Evolutionary conservation across 2,797 vertebrate genomes (phyloP).

Genomic region (Sparidentex hasta): DNA sequence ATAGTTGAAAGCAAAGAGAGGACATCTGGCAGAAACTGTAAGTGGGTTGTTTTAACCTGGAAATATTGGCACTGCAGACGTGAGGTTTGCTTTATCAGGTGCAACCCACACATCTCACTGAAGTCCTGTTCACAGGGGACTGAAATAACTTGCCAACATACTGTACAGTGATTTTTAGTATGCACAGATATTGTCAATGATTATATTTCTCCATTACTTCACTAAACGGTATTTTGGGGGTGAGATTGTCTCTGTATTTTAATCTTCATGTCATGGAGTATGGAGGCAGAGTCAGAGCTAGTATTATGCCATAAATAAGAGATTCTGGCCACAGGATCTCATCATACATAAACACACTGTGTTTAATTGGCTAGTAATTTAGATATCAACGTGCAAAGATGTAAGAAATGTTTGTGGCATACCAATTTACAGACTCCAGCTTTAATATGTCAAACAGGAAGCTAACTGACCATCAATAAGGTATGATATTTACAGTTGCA

Average conservation of each 20-base stretch:
- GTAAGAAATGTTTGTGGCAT: background rate
- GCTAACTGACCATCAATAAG: conserved; percentile 7
- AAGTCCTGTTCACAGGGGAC: conserved; percentile 27
- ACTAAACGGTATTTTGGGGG: background rate
- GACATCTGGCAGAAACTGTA: conserved; percentile 69
- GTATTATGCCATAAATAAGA: background rate
- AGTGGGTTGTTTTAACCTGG: conserved; percentile 64
- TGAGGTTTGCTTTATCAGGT: conserved; percentile 61
- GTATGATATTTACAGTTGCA: conserved; percentile 45
- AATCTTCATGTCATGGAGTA: background rate
- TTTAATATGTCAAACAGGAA: conserved; percentile 17
- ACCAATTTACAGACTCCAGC: background rate
- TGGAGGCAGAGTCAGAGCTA: background rate
- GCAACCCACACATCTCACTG: conserved; percentile 41
- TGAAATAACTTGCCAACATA: conserved; percentile 23
- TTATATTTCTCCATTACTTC: background rate
- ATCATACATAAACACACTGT: background rate
- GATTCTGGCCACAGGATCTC: background rate
- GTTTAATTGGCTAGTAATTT: background rate
- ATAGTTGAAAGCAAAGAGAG: conserved; percentile 67
- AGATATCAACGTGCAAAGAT: background rate
- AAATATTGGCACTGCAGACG: conserved; percentile 59
- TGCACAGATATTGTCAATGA: conserved; percentile 5
- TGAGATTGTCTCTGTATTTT: background rate
- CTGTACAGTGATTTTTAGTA: background rate